Percentiles rank a stretch among this genome's conserved stretches.
Evolutionary conservation across 2,888 invertebrate species (phyloP).

Genomic region (Hirtodrosophila duncani): DNA sequence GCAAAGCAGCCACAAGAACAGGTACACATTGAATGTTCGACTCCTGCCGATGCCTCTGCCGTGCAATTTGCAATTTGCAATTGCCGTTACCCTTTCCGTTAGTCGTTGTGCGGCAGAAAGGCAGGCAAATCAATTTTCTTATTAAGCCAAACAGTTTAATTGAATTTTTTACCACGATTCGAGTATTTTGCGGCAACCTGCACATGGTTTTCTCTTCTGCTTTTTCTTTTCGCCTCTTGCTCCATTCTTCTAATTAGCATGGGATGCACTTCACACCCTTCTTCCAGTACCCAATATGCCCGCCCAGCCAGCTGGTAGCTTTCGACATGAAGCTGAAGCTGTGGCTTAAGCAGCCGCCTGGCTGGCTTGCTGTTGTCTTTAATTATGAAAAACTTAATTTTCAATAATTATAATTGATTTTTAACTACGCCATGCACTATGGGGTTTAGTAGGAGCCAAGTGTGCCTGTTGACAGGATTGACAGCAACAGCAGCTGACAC

Average conservation of each 20-base stretch:
- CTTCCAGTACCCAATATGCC: conserved; percentile 6
- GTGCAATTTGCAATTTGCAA: conserved; percentile 38
- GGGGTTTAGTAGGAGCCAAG: no score
- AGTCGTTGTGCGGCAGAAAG: conserved; percentile 8
- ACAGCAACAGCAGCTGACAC: no score
- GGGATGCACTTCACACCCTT: conserved; percentile 8
- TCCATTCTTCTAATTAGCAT: conserved; percentile 28
- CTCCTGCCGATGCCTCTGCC: no score
- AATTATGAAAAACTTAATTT: conserved; percentile 58
- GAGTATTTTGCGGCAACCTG: conserved; percentile 13
- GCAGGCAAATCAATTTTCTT: conserved; percentile 64
- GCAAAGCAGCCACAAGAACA: no score
- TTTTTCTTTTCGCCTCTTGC: conserved; percentile 14
- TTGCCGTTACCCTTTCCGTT: conserved; percentile 33
- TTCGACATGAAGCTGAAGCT: neutral
- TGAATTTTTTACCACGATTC: conserved; percentile 20
- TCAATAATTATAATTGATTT: conserved; percentile 32
- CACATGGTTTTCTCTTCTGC: conserved; percentile 2
- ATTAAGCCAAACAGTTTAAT: conserved; percentile 57
- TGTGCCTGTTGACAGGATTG: no score
- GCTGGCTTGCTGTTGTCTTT: no score
- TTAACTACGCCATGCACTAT: neutral
- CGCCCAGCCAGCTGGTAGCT: neutral
- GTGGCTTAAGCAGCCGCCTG: no score
- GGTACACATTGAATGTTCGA: no score